phyloP scores from a whole-genome alignment of 1,140 invertebrate species.

The Rhopalosiphum maidis region DNA sequence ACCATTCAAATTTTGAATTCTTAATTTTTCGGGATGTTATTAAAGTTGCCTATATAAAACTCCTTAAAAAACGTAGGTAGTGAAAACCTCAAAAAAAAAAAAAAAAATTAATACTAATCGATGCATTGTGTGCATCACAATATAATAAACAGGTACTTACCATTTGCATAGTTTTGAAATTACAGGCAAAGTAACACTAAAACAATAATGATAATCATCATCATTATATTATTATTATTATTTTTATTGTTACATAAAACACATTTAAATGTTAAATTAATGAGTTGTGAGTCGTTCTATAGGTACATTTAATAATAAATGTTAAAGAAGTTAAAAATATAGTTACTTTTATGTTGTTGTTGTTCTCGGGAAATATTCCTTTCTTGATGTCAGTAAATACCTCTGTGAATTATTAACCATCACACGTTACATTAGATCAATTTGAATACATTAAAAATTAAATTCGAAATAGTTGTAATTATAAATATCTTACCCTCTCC shows the following conservation, averaged over 20 bases:
- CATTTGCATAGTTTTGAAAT: slow-evolving; percentile 32
- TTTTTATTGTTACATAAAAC: background rate
- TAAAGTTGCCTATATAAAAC: background rate
- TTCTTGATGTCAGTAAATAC: background rate
- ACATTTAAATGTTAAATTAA: background rate
- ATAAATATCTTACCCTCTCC: background rate
- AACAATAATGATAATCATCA: background rate
- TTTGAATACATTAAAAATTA: background rate
- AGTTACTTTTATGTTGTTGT: slow-evolving; percentile 26
- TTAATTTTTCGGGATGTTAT: background rate
- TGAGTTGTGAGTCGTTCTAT: background rate
- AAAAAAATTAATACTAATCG: background rate
- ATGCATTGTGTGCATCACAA: background rate
- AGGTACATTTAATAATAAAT: background rate
- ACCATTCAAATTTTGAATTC: too few relatives aligned
- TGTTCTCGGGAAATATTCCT: background rate
- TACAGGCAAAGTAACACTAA: slow-evolving; percentile 37
- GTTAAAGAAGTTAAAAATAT: background rate
- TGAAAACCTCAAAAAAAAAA: too few relatives aligned
- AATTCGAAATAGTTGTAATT: background rate
- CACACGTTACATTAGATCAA: background rate
- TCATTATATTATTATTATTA: background rate
- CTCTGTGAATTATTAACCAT: background rate
- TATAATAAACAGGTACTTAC: background rate
- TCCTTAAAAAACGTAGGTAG: background rate